Percentiles rank a stretch among this genome's conserved stretches.
Conservation (phyloP, 1,140 invertebrate species). For the Sipha flava region DNA sequence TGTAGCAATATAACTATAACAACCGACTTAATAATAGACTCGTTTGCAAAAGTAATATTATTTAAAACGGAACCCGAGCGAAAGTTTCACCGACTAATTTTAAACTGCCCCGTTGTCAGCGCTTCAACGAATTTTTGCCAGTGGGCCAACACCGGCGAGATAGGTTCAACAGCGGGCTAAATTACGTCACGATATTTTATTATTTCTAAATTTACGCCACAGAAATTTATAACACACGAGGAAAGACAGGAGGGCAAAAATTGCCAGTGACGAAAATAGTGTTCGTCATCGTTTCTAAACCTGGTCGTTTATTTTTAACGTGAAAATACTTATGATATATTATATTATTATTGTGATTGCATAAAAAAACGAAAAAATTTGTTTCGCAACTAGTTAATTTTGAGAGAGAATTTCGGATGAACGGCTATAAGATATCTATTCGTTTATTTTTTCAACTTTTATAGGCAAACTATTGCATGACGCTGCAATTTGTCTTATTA, state of each 20-base stretch:
- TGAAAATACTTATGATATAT: too few species aligned
- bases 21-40: neutral
- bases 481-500: too few species aligned
- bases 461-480: too few species aligned
- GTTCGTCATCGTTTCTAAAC: slow-evolving; percentile 15
- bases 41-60: neutral
- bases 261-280: slow-evolving; percentile 10
- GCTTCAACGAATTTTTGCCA: neutral
- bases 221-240: neutral
- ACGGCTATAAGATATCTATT: too few species aligned
- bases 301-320: neutral
- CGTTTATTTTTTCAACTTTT: too few species aligned
- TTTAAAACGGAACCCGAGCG: neutral
- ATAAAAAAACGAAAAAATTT: too few species aligned
- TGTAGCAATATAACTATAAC: too few species aligned
- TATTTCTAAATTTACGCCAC: slow-evolving; percentile 21
- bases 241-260: neutral
- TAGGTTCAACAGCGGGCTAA: neutral
- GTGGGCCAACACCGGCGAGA: neutral
- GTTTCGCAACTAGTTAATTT: too few species aligned
- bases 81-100: neutral
- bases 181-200: neutral
- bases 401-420: too few species aligned
- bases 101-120: neutral
- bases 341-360: too few species aligned